Evolutionary conservation across 1,140 invertebrate genomes (phyloP), one percentile per base, ranked within the genome.

Genomic region (Wasmannia auropunctata): DNA sequence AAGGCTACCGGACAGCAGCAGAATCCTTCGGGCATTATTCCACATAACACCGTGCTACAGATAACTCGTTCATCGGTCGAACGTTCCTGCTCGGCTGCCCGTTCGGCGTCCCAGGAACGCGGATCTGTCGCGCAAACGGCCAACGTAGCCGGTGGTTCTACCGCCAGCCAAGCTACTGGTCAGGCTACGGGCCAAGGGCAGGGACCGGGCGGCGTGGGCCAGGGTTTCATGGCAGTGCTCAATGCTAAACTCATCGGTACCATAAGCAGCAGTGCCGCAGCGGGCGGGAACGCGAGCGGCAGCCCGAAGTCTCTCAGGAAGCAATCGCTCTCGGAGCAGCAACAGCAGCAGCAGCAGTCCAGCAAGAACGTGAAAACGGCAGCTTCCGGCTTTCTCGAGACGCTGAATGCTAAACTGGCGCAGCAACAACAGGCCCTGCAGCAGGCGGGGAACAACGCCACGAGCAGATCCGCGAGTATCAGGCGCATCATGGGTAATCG

Each of bases 361-460:
- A 93, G 83, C 60, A 93, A 89, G 58, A 93, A 91, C 72, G 94
- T 93, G 83, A 96, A 88, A 43, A 63, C 95, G 63, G 91, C 95
- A 28, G 94, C 95, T 75, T 92, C 95, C 84, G 96, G 96, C 80
- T 98, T 98, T 93, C 95, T 97, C 56, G 97, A 97, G 93, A 97
- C 97, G 90, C 94, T 98, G 58, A 98, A 97, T 90, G 97, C 97
- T 11, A 98, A 97, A 86, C 94, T 98, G 85, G 96, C 97, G 67
- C 96, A 96, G 79, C 93, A 95, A 88, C 91, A 95, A 28, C 93
- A 91, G 87, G 94, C 43, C 7, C 90, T 85, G 85, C 95, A 92
- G 93, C 93, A 88, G 93, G 95, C 86, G 96, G 97, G 74, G 2
- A 89, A 85, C 91, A 97, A 87, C 96, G n/a, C n/a, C n/a, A 86